phyloP scores from a whole-genome alignment of 2,888 invertebrate genomes.

The Nasonia oneida region DNA sequence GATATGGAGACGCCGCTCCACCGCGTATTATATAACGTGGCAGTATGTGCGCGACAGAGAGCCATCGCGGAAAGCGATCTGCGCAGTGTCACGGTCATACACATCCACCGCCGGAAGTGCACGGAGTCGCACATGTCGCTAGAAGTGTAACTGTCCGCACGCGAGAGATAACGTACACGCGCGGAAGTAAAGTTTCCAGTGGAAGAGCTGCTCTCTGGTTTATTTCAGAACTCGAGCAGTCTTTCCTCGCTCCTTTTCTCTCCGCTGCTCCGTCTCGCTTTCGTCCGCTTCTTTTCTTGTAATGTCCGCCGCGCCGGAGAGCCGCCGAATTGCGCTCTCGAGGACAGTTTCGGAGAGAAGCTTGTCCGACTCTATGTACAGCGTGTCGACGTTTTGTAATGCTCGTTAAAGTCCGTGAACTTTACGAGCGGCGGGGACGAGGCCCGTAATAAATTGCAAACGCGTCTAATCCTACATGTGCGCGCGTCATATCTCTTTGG shows the following conservation, averaged over 20 bases:
- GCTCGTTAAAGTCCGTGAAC: conserved; percentile 34
- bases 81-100: not conserved
- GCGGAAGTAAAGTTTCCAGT: not conserved
- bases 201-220: conserved; percentile 1
- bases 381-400: conserved; percentile 29
- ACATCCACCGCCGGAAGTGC: not conserved
- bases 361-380: not conserved
- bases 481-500: not conserved
- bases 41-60: not conserved
- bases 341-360: not conserved
- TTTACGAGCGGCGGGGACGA: conserved; percentile 30
- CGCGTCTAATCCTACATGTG: conserved; percentile 27
- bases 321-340: conserved; percentile 5
- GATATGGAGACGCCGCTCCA: not conserved
- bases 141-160: conserved; percentile 5
- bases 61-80: conserved; percentile 5
- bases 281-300: not conserved
- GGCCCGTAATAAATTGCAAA: conserved; percentile 29
- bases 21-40: not conserved
- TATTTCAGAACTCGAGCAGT: not conserved
- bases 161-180: not conserved
- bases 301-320: not conserved
- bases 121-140: not conserved
- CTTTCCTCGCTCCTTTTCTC: not conserved
- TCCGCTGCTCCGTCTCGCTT: not conserved